Evolutionary conservation across 2,888 invertebrate species (phyloP).

Genomic region (Zhuqinia jingwanae): DNA sequence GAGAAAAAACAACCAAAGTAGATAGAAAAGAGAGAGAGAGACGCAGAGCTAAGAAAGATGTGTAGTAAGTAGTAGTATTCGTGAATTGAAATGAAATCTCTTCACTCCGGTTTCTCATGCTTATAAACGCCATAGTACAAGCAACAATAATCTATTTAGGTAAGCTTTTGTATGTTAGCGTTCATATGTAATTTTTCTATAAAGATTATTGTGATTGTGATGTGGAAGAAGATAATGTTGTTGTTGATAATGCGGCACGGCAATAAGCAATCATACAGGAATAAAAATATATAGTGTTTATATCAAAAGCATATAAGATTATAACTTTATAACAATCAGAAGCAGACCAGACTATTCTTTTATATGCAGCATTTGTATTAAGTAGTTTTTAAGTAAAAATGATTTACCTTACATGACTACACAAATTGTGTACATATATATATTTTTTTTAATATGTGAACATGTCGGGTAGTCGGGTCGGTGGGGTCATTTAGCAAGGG

Average conservation of each 20-base stretch:
- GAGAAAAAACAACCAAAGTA: neutral
- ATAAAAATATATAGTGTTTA: too few species aligned
- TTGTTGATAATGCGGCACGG: constrained; percentile 31
- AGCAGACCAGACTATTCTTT: too few species aligned
- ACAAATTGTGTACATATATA: neutral
- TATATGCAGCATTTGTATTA: too few species aligned
- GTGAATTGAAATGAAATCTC: too few species aligned
- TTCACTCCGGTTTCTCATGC: neutral
- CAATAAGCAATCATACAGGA: constrained; percentile 39
- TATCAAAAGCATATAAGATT: too few species aligned
- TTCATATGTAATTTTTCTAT: neutral
- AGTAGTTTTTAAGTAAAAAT: too few species aligned
- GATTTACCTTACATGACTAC: too few species aligned
- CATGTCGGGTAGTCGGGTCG: neutral
- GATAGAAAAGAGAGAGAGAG: too few species aligned
- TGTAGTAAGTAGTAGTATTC: too few species aligned
- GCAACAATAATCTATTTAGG: neutral
- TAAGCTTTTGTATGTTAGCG: neutral
- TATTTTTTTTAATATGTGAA: neutral
- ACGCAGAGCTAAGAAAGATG: too few species aligned
- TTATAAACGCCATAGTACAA: neutral
- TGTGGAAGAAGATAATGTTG: too few species aligned
- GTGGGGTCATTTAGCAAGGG: neutral
- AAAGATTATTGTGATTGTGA: neutral
- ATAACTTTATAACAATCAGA: too few species aligned